phyloP scores from a whole-genome alignment of 2,888 invertebrate species.

The Brachypalpus laphriformis region DNA sequence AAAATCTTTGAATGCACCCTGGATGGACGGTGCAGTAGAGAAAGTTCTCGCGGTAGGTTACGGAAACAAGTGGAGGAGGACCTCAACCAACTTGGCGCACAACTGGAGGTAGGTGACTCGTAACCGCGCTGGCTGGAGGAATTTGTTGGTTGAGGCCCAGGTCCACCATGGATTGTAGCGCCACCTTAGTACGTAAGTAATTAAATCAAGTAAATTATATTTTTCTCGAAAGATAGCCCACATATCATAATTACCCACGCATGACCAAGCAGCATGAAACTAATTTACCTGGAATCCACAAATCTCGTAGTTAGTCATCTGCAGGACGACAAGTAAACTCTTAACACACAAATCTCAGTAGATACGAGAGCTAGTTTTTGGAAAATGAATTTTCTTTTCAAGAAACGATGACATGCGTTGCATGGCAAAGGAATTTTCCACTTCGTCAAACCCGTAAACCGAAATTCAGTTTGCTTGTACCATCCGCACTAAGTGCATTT shows the following conservation, averaged over 20 bases:
- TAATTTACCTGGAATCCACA: slow-evolving; percentile 8
- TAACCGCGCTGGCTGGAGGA: too few species aligned
- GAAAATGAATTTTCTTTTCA: slow-evolving; percentile 7
- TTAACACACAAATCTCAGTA: not conserved
- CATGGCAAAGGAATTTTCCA: slow-evolving; percentile 18
- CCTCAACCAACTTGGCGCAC: too few species aligned
- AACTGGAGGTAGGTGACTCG: too few species aligned
- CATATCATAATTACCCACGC: too few species aligned
- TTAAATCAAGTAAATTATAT: too few species aligned
- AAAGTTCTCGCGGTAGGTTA: too few species aligned
- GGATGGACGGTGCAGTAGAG: too few species aligned
- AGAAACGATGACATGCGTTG: not conserved
- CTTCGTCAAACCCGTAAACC: slow-evolving; percentile 28
- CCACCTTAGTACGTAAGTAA: not conserved
- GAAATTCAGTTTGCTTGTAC: slow-evolving; percentile 30
- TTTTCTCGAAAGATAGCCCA: too few species aligned
- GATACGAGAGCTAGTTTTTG: not conserved
- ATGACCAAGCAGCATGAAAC: slow-evolving; percentile 14
- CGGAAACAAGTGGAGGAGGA: too few species aligned
- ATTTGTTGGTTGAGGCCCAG: too few species aligned
- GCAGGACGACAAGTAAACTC: not conserved
- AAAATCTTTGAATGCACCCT: too few species aligned
- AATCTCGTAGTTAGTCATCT: not conserved
- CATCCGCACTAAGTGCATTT: slow-evolving; percentile 18
- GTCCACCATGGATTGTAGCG: not conserved